Conservation (phyloP, 2,888 invertebrate species). For the Andrena fulva region DNA sequence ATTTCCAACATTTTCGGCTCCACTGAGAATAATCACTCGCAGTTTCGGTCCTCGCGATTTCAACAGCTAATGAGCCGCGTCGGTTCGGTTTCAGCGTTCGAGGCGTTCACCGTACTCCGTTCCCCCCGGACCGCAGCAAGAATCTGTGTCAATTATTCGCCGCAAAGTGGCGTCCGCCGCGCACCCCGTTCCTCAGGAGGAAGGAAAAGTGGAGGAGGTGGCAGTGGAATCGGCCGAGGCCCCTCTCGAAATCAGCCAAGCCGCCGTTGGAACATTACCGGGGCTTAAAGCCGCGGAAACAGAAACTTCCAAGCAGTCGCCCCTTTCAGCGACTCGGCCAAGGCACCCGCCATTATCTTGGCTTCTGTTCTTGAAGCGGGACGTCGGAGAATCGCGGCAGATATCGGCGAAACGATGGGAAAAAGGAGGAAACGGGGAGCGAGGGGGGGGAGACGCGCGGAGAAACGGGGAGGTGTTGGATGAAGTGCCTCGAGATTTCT, state of each 20-base stretch:
- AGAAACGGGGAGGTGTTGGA: neutral
- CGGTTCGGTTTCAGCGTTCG: no score
- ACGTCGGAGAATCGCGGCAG: neutral
- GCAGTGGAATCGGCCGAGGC: conserved; percentile 33
- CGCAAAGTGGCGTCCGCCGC: conserved; percentile 50
- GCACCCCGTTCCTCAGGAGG: neutral
- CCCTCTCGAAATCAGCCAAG: conserved; percentile 55
- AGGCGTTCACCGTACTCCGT: neutral
- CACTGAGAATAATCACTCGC: no score
- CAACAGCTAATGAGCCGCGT: no score
- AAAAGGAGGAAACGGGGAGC: neutral
- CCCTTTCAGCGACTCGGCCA: conserved; percentile 32
- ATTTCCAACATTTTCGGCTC: no score
- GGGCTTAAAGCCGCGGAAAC: conserved; percentile 41
- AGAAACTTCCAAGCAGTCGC: conserved; percentile 39
- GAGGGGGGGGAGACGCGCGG: neutral
- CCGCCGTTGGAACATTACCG: conserved; percentile 45
- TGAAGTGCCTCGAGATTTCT: conserved; percentile 5
- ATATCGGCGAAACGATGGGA: conserved; percentile 6
- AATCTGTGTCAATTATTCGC: conserved; percentile 45
- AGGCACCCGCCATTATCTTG: conserved; percentile 46
- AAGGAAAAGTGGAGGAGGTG: conserved; percentile 23
- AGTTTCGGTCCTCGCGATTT: no score
- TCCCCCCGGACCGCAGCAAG: neutral
- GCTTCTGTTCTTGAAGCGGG: conserved; percentile 33